These are phyloP conservation scores for Cyclophora punctaria DNA, from an alignment of 2,888 invertebrate genomes.

Conservation along the genomic window DNA sequence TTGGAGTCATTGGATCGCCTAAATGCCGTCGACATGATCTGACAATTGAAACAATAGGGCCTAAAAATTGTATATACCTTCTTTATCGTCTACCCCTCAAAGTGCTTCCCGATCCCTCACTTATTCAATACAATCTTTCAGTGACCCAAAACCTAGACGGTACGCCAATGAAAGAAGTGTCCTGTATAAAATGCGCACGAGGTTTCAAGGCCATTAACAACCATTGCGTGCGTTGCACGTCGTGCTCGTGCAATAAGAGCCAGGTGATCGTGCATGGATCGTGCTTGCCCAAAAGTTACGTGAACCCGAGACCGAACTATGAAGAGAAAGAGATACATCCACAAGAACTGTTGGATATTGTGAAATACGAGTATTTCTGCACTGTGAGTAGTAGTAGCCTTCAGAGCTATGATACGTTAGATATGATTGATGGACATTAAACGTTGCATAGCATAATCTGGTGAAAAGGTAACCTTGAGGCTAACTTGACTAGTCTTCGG, in stretches of 20 bases:
- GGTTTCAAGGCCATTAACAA: constrained; percentile 42
- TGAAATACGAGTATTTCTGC: constrained; percentile 58
- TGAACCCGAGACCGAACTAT: constrained; percentile 47
- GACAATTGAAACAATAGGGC: too few relatives aligned
- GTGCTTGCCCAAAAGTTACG: constrained; percentile 48
- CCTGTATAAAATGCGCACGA: constrained; percentile 58
- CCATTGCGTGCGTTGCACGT: constrained; percentile 45
- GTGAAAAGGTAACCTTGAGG: too few relatives aligned
- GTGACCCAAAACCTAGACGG: constrained; percentile 63
- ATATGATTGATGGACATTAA: too few relatives aligned
- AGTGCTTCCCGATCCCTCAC: too few relatives aligned
- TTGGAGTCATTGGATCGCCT: too few relatives aligned
- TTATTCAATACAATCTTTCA: constrained; percentile 15
- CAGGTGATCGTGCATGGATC: constrained; percentile 42
- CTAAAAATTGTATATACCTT: too few relatives aligned
- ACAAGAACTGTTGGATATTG: constrained; percentile 38
- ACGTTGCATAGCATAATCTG: too few relatives aligned
- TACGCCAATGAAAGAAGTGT: constrained; percentile 52
- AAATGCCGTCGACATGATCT: too few relatives aligned
- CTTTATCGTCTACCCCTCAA: too few relatives aligned
- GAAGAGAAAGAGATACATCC: constrained; percentile 45
- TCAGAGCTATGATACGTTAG: too few relatives aligned
- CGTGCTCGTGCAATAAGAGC: constrained; percentile 41
- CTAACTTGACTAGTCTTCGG: too few relatives aligned
- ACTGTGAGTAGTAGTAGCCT: constrained; percentile 34